Evolutionary conservation across 2,113 vertebrate species (phyloP), one percentile per base, ranked within the genome.

Genomic region (Jaculus jaculus): DNA sequence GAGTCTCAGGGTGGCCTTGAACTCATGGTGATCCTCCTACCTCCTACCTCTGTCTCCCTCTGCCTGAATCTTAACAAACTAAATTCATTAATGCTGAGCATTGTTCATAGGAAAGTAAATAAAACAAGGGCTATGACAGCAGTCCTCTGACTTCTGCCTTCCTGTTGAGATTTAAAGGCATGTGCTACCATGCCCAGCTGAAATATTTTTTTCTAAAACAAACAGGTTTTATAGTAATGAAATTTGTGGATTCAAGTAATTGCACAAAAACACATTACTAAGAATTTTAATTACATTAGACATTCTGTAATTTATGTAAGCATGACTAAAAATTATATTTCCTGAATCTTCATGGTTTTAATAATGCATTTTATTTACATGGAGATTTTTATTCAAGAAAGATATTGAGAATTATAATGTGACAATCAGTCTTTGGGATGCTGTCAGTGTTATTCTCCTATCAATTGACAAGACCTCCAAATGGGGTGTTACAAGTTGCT

Each of bases 341-440:
- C 7, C 18, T 83, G 42, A 7, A 60, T 87, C 26, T 90, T 15
- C 79, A n/a, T 74, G n/a, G 79, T 72, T 78, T 91, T 89, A 42
- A 94, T 88, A 84, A 28, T 23, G 61, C 13, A 80, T 91, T 95
- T 89, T 79, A 26, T 34, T 32, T 75, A 3, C 10, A 39, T 86
- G 51, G 71, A 68, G 80, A 75, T 91, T 96, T 95, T 84, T 75
- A 80, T 79, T 94, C 30, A 20, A 83, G 83, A 79, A 83, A 94
- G 60, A 15, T 83, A 94, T 78, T 21, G 39, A 80, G 95, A 65
- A n/a, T 92, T 72, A 89, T 93, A 96, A 8, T 81, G 60, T 84
- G 75, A 72, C 89, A 51, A 0, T 92, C 61, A 80, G 61, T 94
- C 79, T n/a, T 73, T 95, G 94, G 42, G 54, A 75, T 77, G 30